These are phyloP conservation scores for Paraescarpia echinospica DNA, from an alignment of 1,140 invertebrate species.

Conservation along the genomic window DNA sequence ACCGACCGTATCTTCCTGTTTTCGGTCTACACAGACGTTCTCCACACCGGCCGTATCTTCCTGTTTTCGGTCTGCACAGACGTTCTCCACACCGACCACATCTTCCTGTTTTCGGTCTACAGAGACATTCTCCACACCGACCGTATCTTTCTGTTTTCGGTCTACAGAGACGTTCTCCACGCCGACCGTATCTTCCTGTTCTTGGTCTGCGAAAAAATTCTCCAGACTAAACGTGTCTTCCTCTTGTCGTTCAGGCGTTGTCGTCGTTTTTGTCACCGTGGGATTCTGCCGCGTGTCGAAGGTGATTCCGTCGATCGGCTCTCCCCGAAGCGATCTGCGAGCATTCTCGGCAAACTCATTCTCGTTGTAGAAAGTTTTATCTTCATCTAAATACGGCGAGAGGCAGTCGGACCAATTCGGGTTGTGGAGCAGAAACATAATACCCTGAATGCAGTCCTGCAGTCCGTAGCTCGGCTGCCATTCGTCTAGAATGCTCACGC, in stretches of 20 bases:
- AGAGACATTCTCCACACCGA: too few species aligned
- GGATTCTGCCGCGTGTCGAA: background rate
- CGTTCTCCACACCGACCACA: background rate
- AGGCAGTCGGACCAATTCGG: conserved; percentile 45
- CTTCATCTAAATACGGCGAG: conserved; percentile 36
- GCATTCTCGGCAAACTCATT: conserved; percentile 40
- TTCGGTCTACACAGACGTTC: background rate
- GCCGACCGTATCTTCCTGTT: too few species aligned
- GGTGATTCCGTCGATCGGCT: conserved; percentile 32
- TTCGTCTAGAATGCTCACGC: conserved; percentile 42
- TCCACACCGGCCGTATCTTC: background rate
- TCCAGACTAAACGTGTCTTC: too few species aligned
- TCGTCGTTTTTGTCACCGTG: too few species aligned
- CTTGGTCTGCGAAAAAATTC: too few species aligned
- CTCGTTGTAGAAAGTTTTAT: conserved; percentile 16
- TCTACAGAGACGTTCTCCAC: too few species aligned
- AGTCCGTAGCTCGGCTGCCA: conserved; percentile 36
- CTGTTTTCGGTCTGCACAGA: background rate
- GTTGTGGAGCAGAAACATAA: conserved; percentile 46
- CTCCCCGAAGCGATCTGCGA: conserved; percentile 37
- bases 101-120: conserved; percentile 26
- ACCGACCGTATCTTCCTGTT: too few species aligned
- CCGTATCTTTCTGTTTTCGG: too few species aligned
- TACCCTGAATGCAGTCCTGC: conserved; percentile 40
- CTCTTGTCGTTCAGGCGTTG: too few species aligned